These are phyloP conservation scores for Agapornis roseicollis DNA, from an alignment of 2,113 vertebrate species.

Conservation along the genomic window DNA sequence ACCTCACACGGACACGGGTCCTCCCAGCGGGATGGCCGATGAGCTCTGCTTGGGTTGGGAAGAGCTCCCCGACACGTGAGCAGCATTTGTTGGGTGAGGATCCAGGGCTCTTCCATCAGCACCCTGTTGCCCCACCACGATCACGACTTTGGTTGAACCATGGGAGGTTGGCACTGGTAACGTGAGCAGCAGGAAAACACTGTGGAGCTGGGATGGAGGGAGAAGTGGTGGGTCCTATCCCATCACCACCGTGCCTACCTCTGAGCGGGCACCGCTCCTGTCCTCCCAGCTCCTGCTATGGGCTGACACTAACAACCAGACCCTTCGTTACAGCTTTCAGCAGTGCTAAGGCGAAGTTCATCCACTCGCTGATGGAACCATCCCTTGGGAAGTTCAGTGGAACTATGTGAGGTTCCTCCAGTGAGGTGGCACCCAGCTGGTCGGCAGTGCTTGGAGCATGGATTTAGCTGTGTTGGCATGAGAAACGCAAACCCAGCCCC, in stretches of 20 bases:
- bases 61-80: background rate
- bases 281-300: background rate
- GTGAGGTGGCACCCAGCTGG: background rate
- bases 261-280: background rate
- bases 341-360: background rate
- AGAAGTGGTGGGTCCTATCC: background rate
- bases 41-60: background rate
- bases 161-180: slow-evolving; percentile 23
- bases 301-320: background rate
- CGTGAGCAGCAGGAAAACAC: slow-evolving; percentile 14
- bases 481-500: background rate
- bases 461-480: background rate
- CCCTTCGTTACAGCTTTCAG: background rate
- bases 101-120: background rate
- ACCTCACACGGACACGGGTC: rapidly evolving
- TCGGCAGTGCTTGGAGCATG: background rate
- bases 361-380: background rate
- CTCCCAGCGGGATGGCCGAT: background rate
- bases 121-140: background rate
- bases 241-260: background rate
- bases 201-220: background rate
- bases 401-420: background rate
- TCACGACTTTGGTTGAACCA: background rate
- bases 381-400: background rate
- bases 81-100: background rate